Evolutionary conservation across 2,797 vertebrate species (phyloP).

Genomic region (Arrhamphus sclerolepis): DNA sequence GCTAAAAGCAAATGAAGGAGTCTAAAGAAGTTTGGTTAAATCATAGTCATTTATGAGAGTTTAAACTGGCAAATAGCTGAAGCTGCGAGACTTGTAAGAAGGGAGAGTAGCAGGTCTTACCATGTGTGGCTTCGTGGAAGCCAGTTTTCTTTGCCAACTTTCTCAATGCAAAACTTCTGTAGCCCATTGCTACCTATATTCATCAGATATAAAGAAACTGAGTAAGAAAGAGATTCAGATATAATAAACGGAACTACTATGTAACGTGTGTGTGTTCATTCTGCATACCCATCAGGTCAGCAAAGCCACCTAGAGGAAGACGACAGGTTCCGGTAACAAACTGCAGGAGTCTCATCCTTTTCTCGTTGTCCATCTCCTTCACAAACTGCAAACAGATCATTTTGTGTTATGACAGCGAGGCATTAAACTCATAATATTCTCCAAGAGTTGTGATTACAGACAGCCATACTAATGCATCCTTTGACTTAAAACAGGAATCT

Average conservation of each 20-base stretch:
- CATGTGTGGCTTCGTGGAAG: conserved; percentile 98
- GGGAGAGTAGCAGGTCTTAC: conserved; percentile 77
- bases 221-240: neutral
- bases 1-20: too few species aligned
- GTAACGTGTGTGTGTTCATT: neutral
- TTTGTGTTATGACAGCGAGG: neutral
- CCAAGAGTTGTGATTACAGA: too few species aligned
- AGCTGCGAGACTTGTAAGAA: neutral
- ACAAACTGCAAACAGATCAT: conserved; percentile 84
- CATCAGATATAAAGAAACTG: conserved; percentile 16
- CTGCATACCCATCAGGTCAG: conserved; percentile 93
- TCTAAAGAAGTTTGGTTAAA: too few species aligned
- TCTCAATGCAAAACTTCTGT: conserved; percentile 99
- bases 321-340: conserved; percentile 98
- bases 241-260: neutral
- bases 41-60: too few species aligned
- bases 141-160: conserved; percentile 99
- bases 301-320: conserved; percentile 94
- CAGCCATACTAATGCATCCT: too few species aligned
- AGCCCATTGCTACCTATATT: conserved; percentile 95
- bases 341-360: conserved; percentile 94
- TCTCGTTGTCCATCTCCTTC: conserved; percentile 99
- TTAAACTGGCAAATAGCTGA: too few species aligned
- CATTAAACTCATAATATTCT: neutral
- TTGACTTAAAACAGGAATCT: too few species aligned